Evolutionary conservation across 2,113 vertebrate species (phyloP), one percentile per base, ranked within the genome.

Genomic region (Microcebus ravelobensis): DNA sequence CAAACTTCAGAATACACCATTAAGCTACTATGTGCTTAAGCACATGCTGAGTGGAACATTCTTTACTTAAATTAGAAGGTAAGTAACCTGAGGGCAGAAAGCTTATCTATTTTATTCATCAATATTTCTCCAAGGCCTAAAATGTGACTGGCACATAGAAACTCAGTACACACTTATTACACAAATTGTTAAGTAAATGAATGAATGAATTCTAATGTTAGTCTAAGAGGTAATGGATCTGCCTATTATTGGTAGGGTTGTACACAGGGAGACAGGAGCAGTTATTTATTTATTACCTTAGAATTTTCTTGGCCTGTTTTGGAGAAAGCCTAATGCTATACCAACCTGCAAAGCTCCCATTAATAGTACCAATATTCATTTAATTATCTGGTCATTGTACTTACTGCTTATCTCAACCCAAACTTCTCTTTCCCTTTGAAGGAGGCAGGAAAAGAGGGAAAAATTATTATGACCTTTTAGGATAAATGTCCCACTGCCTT

Each of bases 401-500:
- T 42, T 95, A 15, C 50, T 81, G 36, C 13, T 83, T 87, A 85
- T 59, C 20, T 80, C 36, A 84, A 50, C 12, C 25, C 48, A 80
- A 97, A 92, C 4, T 50, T 76, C 20, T 83, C 68, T 87, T 87
- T 5, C 3, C 8, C 14, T 89, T 42, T 57, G n/a, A 18, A 95
- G 48, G 7, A 63, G 29, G n/a, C n/a, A 20, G 27, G 12, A 36
- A 81, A 50, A 83, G 10, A 34, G 6, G 3, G 14, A 52, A 85
- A 88, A 73, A 84, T 39, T 57, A 48, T 21, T 13, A 79, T 84
- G 67, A 86, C 11, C 25, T 95, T 96, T 80, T 55, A 93, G 84
- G 14, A 87, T 67, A 91, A 84, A 73, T 31, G 86, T 42, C 55
- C 68, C 12, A 70, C 14, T 55, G 34, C 2, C 18, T 95, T 87